A percentile compares a stretch with the other conserved stretches of the same genome.
Evolutionary conservation across 2,888 invertebrate species (phyloP).

Genomic region (Leptopilina syphax): DNA sequence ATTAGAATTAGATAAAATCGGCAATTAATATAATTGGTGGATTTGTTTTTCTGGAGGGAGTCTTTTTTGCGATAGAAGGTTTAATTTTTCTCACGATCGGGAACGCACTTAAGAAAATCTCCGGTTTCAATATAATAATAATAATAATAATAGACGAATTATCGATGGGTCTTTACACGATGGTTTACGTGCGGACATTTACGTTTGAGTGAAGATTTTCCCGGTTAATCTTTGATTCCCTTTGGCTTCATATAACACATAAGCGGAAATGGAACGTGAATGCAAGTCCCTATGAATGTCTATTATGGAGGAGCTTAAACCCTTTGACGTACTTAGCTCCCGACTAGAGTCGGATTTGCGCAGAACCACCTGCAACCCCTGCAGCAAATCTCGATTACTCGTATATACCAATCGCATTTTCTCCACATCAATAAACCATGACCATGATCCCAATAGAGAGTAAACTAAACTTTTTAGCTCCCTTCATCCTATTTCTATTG

Average conservation of each 20-base stretch:
- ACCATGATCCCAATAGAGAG: not conserved
- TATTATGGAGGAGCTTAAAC: conserved; percentile 35
- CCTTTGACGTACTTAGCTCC: conserved; percentile 29
- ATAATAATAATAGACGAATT: too few species aligned
- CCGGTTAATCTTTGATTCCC: conserved; percentile 32
- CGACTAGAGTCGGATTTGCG: conserved; percentile 10
- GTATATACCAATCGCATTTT: conserved; percentile 30
- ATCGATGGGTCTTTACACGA: not conserved
- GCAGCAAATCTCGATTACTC: conserved; percentile 33
- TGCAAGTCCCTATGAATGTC: conserved; percentile 26
- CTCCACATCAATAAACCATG: conserved; percentile 27
- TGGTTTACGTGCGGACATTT: conserved; percentile 8
- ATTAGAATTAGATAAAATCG: too few species aligned
- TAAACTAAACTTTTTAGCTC: not conserved
- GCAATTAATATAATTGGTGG: too few species aligned
- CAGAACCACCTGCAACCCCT: conserved; percentile 33
- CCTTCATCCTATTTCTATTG: not conserved
- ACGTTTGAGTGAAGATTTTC: conserved; percentile 36
- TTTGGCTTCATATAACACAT: conserved; percentile 22
- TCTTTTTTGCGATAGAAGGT: too few species aligned
- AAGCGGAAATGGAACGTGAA: conserved; percentile 39
- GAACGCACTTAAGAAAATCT: too few species aligned
- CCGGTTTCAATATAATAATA: too few species aligned
- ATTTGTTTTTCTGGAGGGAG: too few species aligned
- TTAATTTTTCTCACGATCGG: too few species aligned